Evolutionary conservation across 1,140 invertebrate species (phyloP), one percentile per base, ranked within the genome.

Genomic region (Gryon sp.): DNA sequence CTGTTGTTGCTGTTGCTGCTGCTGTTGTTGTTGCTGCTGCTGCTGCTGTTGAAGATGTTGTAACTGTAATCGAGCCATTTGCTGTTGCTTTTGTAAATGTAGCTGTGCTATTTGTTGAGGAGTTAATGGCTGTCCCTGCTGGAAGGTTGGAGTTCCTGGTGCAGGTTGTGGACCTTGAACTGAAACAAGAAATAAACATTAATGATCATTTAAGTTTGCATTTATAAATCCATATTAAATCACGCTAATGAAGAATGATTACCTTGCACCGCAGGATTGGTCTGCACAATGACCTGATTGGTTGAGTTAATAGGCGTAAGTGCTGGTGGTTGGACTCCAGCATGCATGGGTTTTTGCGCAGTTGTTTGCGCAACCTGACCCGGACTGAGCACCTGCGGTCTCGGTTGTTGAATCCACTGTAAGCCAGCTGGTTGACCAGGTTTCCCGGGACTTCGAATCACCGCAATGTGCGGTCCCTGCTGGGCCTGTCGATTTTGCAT

Each of bases 41-140:
- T 48, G 48, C 15, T 55, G 50, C 9, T 83, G 82, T 18, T 86
- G 82, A 24, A 84, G 52, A 16, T 88, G 87, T 14, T 84, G 83
- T 15, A 86, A 81, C 14, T 85, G 89, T 11, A 80, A 60, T 32
- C 82, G 45, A 4, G 82, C 80, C 52, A 90, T 90, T 69, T 92
- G 91, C 32, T 87, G 91, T 45, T 92, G 91, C 53, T 83, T 90
- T 70, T 85, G 90, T 66, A 79, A 82, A 69, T 89, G 90, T 36
- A 84, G 52, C 36, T 88, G 86, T 0, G 84, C 80, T 6, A 87
- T 70, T 36, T 87, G 86, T 11, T 87, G 86, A 0, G 84, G 82
- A 0, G 84, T 87, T 4, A 87, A 28, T 14, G 77, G 48, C 45
- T 88, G 87, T 3, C 79, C 82, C 14, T 82, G 84, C 65, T 84